phyloP scores from a whole-genome alignment of 2,797 vertebrate genomes.

The Coreius guichenoti region DNA sequence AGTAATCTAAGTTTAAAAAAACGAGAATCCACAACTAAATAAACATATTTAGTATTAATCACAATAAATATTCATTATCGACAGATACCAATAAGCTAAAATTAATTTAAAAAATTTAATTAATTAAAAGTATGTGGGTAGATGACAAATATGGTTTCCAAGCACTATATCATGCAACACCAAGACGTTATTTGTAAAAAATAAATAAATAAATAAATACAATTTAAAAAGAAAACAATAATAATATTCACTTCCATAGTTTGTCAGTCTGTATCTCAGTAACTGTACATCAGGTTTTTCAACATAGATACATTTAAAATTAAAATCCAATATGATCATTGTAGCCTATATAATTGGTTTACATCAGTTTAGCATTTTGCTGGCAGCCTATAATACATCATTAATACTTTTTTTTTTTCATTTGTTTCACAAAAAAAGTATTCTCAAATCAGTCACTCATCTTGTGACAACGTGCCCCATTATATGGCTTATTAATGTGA shows the following conservation, averaged over 20 bases:
- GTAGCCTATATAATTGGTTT: not conserved
- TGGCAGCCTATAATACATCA: not conserved
- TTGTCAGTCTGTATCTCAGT: not conserved
- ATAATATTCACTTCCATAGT: not conserved
- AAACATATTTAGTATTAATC: not conserved
- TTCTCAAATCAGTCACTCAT: not conserved
- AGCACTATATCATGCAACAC: not conserved
- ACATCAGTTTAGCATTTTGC: not conserved
- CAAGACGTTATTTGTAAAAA: not conserved
- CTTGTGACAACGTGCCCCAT: not conserved
- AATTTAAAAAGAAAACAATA: not conserved
- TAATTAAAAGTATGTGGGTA: not conserved
- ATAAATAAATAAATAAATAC: not conserved
- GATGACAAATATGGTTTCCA: not conserved
- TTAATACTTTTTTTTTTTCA: not conserved
- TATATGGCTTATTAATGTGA: not conserved
- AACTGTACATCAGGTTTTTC: not conserved
- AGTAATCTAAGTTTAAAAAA: not conserved
- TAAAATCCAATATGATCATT: not conserved
- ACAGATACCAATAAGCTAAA: too few relatives aligned
- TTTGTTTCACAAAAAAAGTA: too few relatives aligned
- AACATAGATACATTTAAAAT: not conserved
- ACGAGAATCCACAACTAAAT: not conserved
- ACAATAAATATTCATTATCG: not conserved
- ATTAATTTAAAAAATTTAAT: not conserved